phyloP scores from a whole-genome alignment of 2,113 vertebrate species.

The Tetrao urogallus region DNA sequence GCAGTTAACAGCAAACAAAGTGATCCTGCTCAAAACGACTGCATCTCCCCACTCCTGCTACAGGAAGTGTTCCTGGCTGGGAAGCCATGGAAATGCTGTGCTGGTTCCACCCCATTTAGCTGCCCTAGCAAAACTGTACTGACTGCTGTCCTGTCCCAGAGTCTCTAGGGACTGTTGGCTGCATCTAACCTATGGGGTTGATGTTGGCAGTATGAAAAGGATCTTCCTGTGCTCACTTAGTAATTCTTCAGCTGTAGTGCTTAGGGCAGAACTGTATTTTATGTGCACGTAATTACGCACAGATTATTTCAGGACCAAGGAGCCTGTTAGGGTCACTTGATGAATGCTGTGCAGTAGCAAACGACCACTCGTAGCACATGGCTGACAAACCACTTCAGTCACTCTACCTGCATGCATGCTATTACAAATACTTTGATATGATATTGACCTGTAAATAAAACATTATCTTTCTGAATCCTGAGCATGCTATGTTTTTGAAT shows the following conservation, averaged over 20 bases:
- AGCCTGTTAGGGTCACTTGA: neutral
- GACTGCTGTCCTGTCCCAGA: neutral
- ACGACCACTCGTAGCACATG: neutral
- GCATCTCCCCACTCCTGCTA: neutral
- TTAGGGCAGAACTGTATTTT: neutral
- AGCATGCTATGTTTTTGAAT: neutral
- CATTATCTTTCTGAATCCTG: neutral
- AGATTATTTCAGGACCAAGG: neutral
- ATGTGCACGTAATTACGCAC: too few relatives aligned
- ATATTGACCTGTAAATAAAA: slow-evolving; percentile 8
- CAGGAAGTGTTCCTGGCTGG: neutral
- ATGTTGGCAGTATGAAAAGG: neutral
- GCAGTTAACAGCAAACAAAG: neutral
- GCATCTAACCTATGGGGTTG: neutral
- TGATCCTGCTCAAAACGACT: neutral
- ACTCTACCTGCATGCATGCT: neutral
- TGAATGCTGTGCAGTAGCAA: neutral
- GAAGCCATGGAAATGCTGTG: neutral
- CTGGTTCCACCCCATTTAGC: too few relatives aligned
- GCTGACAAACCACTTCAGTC: neutral
- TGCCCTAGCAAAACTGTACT: neutral
- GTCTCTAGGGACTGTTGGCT: neutral
- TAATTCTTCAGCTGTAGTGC: neutral
- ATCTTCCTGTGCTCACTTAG: neutral
- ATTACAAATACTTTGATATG: neutral